Evolutionary conservation across 2,113 vertebrate species (phyloP), one percentile per base, ranked within the genome.

Genomic region (Orcinus orca): DNA sequence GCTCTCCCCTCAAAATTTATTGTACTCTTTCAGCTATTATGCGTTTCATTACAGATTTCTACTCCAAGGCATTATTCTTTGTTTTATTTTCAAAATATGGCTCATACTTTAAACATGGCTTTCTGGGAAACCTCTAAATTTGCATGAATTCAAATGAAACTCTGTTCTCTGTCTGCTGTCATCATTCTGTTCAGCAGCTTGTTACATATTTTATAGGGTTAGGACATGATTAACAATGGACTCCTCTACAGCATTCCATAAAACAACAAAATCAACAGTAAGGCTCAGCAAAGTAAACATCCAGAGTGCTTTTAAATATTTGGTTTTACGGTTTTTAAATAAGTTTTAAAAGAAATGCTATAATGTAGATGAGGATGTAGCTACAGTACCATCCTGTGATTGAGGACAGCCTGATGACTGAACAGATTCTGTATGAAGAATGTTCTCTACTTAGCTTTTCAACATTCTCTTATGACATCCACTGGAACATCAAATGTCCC

Each of bases 21-120:
- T 88, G 60, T 36, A 96, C 67, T 93, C 97, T 98, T 97, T 98
- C 94, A 95, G 96, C 71, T 88, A 92, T 97, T 98, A 97, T 44
- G 71, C 53, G 93, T 95, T 98, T 98, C 97, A 97, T 97, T 97
- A 96, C 55, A 71, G 93, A 97, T 98, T 96, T 97, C 97, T 96
- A 97, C 71, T 97, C 91, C 92, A 97, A 97, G 96, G 95, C 47
- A 26, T 92, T 97, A 63, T 88, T 98, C 94, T 97, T 97, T 76
- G 96, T 95, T 96, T 98, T 95, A 97, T 96, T 98, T 98, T 97
- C 95, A 98, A 95, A 88, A 84, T 93, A 60, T 55, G 63, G 96
- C 88, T 97, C 83, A 83, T 90, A 89, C 73, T 95, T 98, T 87
- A 63, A 96, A 97, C 97, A 96, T 87, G 80, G 87, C 92, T 98